Evolutionary conservation across 2,113 vertebrate species (phyloP).

Genomic region (Columba livia): DNA sequence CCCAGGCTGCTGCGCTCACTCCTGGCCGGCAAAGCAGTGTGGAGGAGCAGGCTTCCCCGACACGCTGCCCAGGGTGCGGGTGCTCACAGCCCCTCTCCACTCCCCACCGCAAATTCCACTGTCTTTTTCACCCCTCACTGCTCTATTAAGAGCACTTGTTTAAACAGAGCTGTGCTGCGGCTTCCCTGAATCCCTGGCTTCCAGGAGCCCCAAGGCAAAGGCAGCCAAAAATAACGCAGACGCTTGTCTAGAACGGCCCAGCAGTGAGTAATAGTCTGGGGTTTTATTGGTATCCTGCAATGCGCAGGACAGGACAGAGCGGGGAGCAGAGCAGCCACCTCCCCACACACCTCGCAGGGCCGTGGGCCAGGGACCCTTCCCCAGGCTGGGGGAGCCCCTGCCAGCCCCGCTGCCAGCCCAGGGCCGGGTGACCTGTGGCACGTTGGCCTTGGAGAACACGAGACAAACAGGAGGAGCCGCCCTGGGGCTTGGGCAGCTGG

Average conservation of each 20-base stretch:
- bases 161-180: slow-evolving; percentile 55
- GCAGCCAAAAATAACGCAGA: slow-evolving; percentile 82
- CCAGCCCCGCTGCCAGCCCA: not conserved
- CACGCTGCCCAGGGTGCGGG: fast-evolving
- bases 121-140: slow-evolving; percentile 10
- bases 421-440: not conserved
- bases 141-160: slow-evolving; percentile 54
- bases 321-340: not conserved
- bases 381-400: not conserved
- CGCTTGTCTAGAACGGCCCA: slow-evolving; percentile 67
- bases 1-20: not conserved
- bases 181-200: slow-evolving; percentile 69
- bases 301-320: slow-evolving; percentile 32
- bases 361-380: not conserved
- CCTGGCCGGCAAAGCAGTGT: fast-evolving
- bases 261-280: slow-evolving; percentile 81
- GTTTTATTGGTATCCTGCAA: slow-evolving; percentile 61
- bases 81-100: not conserved
- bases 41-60: not conserved
- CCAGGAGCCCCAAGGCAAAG: slow-evolving; percentile 42
- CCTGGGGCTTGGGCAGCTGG: slow-evolving; percentile 7
- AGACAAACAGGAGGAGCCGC: not conserved
- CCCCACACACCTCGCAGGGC: not conserved
- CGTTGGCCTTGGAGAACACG: fast-evolving
- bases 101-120: not conserved